Evolutionary conservation across 2,797 vertebrate species (phyloP).

Genomic region (Ataeniobius toweri): DNA sequence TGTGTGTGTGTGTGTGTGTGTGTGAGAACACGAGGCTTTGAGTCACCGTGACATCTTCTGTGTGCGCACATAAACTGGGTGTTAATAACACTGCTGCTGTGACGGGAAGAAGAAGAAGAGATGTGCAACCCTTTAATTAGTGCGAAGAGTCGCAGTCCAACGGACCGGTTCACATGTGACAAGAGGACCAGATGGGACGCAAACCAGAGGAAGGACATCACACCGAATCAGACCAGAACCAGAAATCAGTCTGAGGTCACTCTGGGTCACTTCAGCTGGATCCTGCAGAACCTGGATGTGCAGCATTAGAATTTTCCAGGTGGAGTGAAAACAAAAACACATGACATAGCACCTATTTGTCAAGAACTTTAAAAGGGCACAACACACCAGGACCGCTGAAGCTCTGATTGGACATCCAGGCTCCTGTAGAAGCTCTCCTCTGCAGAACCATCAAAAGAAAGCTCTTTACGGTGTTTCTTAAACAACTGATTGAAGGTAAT

Average conservation of each 20-base stretch:
- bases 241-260: not conserved
- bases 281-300: too few relatives aligned
- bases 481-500: too few relatives aligned
- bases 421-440: too few relatives aligned
- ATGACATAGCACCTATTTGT: not conserved
- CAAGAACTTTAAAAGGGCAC: too few relatives aligned
- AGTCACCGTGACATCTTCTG: slow-evolving; percentile 57
- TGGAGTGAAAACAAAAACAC: not conserved
- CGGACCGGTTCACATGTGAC: slow-evolving; percentile 37
- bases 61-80: slow-evolving; percentile 22
- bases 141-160: slow-evolving; percentile 41
- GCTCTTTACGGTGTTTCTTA: too few relatives aligned
- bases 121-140: slow-evolving; percentile 71
- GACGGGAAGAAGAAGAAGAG: slow-evolving; percentile 25
- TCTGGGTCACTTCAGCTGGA: too few relatives aligned
- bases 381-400: too few relatives aligned
- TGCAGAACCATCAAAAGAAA: too few relatives aligned
- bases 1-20: slow-evolving; percentile 14
- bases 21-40: slow-evolving; percentile 40
- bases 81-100: slow-evolving; percentile 45
- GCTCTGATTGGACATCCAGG: too few relatives aligned
- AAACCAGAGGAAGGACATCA: not conserved
- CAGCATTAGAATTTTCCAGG: not conserved
- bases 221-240: not conserved
- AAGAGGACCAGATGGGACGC: slow-evolving; percentile 47